Evolutionary conservation across 2,113 vertebrate genomes (phyloP), one percentile per base, ranked within the genome.

Genomic region (Rhea pennata): DNA sequence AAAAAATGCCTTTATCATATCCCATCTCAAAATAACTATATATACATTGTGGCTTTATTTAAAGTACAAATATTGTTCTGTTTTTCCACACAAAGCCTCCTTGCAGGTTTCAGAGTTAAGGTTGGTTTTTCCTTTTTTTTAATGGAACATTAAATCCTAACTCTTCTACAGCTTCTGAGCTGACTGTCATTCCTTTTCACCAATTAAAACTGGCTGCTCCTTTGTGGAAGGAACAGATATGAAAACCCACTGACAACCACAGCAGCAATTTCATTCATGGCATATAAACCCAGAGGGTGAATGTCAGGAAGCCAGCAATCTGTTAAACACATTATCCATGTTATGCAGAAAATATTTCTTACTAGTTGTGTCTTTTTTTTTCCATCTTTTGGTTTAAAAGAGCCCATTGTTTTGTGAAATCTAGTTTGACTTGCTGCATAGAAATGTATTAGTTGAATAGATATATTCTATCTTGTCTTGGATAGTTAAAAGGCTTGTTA

Each of bases 201-300:
- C 91, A 95, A 91, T 92, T 96, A 96, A 96, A 80, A 77, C 53
- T 87, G 77, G 89, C 82, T 85, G 71, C 31, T 90, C 80, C 64
- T 39, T 59, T 80, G 51, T 85, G 22, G 81, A 87, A 83, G 54
- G 84, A 75, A 51, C 71, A 96, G 95, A 93, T 80, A 54, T 16
- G 71, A 91, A 93, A 95, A 80, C n/a, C n/a, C 42, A 67, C 74
- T 90, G 87, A 92, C 93, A 93, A 51, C 39, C 29, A 12, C 33
- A 51, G 66, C 2, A 85, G 84, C 65, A 91, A 80, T 96, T 94
- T 92, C 81, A 89, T 90, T 95, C 78, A 67, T 89, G 67, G 64
- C 71, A 33, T 70, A 61, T 84, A 91, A 91, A 6, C 88, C 92
- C 67, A 15, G 74, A 79, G 94, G 92, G 76, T 51, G 51, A 86